phyloP scores from a whole-genome alignment of 2,797 vertebrate genomes.

The Octomys mimax region DNA sequence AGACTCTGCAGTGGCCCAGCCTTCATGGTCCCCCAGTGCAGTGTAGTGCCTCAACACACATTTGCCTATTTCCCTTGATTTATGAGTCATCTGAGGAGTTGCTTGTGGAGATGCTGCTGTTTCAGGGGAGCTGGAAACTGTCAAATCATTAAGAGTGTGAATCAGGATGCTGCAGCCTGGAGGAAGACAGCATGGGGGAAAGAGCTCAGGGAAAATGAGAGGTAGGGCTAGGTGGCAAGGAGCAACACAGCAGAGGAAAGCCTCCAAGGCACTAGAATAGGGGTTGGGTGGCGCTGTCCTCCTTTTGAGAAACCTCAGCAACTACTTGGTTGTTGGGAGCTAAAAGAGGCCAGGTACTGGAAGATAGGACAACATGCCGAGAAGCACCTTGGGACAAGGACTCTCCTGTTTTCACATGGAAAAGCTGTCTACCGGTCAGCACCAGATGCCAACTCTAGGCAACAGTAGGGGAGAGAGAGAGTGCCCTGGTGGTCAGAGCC shows the following conservation, averaged over 20 bases:
- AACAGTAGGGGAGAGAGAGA: rapidly evolving
- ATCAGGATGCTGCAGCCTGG: not conserved
- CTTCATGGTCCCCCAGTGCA: rapidly evolving
- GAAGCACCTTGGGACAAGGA: not conserved
- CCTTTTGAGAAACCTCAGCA: not conserved
- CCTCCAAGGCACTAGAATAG: not conserved
- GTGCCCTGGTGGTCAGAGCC: not conserved
- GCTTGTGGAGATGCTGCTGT: not conserved
- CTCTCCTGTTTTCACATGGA: not conserved
- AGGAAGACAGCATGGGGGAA: not conserved
- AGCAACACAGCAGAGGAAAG: not conserved
- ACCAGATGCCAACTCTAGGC: rapidly evolving
- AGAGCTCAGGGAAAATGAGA: not conserved
- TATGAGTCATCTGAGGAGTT: constrained; percentile 35
- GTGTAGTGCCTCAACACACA: rapidly evolving
- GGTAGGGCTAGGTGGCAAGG: not conserved
- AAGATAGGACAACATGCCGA: not conserved
- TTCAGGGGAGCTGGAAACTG: constrained; percentile 42
- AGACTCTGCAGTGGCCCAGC: rapidly evolving
- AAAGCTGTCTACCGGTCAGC: no score
- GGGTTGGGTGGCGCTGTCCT: not conserved
- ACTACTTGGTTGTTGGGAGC: not conserved
- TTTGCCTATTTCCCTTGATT: constrained; percentile 1
- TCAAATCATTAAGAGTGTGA: constrained; percentile 29
- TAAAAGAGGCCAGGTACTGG: not conserved